These are phyloP conservation scores for Philotrypesis tridentata DNA, from an alignment of 1,140 invertebrate species.

Conservation along the genomic window DNA sequence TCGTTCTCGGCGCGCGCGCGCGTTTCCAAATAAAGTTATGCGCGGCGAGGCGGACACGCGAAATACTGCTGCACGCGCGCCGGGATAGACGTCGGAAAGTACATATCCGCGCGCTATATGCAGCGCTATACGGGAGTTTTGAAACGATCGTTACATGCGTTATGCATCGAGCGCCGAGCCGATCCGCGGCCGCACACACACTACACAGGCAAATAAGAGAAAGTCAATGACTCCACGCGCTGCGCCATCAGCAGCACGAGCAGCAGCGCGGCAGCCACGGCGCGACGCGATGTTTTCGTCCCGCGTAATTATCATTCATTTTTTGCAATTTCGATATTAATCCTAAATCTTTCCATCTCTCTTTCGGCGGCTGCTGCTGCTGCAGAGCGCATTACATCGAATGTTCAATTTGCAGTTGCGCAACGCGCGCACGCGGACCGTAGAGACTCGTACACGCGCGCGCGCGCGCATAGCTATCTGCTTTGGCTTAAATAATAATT, in stretches of 20 bases:
- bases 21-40: neutral
- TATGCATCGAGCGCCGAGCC: neutral
- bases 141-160: neutral
- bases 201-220: neutral
- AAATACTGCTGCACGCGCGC: too few species aligned
- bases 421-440: too few species aligned
- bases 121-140: neutral
- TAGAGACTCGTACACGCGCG: too few species aligned
- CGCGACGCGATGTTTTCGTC: neutral
- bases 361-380: too few species aligned
- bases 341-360: neutral
- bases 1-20: neutral
- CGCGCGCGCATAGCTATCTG: too few species aligned
- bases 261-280: too few species aligned
- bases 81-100: too few species aligned
- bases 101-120: neutral
- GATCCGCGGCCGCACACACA: neutral
- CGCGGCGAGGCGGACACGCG: too few species aligned
- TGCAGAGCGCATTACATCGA: too few species aligned
- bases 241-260: too few species aligned
- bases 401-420: neutral
- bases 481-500: too few species aligned
- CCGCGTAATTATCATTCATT: neutral
- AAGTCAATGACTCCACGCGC: neutral
- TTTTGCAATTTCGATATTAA: neutral